A percentile compares a stretch with the other conserved stretches of the same genome.
These are phyloP conservation scores for Aphrophora alni DNA, from an alignment of 2,888 invertebrate genomes.

Conservation along the genomic window DNA sequence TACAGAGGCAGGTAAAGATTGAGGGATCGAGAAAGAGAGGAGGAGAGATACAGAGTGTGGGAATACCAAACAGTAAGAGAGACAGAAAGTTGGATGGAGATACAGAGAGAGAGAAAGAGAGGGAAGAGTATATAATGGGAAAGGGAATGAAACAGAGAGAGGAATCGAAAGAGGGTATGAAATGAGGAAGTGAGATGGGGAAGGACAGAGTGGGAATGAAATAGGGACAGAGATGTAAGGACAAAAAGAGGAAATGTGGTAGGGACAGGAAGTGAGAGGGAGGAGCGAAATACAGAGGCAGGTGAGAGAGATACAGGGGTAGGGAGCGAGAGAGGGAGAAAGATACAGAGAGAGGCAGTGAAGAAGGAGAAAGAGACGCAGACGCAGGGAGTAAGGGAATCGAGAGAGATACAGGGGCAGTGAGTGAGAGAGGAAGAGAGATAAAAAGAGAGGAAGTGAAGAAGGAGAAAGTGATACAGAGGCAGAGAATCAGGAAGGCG, in stretches of 20 bases:
- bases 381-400: not conserved
- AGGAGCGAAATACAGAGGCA: too few species aligned
- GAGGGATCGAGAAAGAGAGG: not conserved
- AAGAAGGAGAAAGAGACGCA: too few species aligned
- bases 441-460: not conserved
- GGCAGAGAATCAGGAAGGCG: not conserved
- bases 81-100: not conserved
- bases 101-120: too few species aligned
- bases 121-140: not conserved
- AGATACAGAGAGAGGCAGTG: too few species aligned
- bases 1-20: too few species aligned
- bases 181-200: not conserved
- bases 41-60: not conserved
- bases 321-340: too few species aligned
- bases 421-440: not conserved
- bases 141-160: not conserved
- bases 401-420: not conserved
- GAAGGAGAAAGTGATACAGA: not conserved
- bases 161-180: not conserved
- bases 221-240: too few species aligned
- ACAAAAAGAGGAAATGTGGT: too few species aligned
- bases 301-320: not conserved
- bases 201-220: not conserved
- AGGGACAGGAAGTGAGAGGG: too few species aligned
- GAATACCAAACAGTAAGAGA: not conserved